phyloP scores from a whole-genome alignment of 2,797 vertebrate species.

The Clarias laeviceps region DNA sequence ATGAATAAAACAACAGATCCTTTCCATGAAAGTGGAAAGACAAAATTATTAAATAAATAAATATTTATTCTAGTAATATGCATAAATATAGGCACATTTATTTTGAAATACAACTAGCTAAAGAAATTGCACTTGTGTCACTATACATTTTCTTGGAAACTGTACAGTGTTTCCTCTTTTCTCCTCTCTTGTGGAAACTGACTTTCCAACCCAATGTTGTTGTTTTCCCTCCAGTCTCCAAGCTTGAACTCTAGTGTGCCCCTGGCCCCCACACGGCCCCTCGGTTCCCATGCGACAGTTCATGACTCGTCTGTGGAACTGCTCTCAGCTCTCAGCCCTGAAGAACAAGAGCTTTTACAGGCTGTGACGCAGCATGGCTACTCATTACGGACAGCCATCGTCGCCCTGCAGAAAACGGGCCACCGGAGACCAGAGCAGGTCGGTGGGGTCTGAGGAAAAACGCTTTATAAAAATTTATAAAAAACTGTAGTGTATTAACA shows the following conservation, averaged over 20 bases:
- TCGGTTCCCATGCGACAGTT: conserved; percentile 57
- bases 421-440: conserved; percentile 87
- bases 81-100: neutral
- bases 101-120: neutral
- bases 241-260: conserved; percentile 70
- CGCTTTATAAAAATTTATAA: neutral
- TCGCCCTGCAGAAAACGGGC: conserved; percentile 88
- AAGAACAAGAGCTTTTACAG: conserved; percentile 85
- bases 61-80: neutral
- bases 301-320: conserved; percentile 80
- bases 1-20: no score
- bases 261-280: conserved; percentile 37
- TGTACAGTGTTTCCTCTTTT: conserved; percentile 23
- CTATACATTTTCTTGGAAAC: neutral
- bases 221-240: conserved; percentile 59
- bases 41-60: neutral
- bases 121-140: no score
- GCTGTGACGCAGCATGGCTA: conserved; percentile 84
- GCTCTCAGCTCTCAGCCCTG: conserved; percentile 83
- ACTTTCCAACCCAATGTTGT: conserved; percentile 52
- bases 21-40: neutral
- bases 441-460: conserved; percentile 48
- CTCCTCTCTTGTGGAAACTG: conserved; percentile 44
- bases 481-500: no score
- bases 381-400: conserved; percentile 81